Evolutionary conservation across 2,113 vertebrate genomes (phyloP).

Genomic region (Zapornia atra): DNA sequence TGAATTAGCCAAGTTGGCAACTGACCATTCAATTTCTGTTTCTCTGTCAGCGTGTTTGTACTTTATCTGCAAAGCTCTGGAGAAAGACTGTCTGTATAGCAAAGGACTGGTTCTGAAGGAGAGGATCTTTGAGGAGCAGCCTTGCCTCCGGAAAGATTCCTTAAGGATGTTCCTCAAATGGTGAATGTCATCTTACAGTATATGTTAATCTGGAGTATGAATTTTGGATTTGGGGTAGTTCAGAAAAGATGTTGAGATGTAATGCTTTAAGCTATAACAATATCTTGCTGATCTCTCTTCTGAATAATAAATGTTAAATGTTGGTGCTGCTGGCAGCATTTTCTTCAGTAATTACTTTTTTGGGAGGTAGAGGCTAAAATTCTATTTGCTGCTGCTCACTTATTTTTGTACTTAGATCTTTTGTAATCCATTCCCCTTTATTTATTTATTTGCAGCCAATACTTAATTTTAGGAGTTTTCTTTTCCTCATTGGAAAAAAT

Average conservation of each 20-base stretch:
- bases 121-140: slow-evolving; percentile 95
- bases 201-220: neutral
- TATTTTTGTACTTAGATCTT: neutral
- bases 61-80: slow-evolving; percentile 93
- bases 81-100: slow-evolving; percentile 91
- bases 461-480: neutral
- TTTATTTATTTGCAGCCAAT: neutral
- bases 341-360: neutral
- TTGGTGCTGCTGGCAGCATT: neutral
- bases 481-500: neutral
- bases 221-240: neutral
- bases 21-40: neutral
- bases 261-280: neutral
- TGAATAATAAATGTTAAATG: neutral
- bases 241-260: neutral
- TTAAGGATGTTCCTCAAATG: slow-evolving; percentile 94
- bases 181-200: slow-evolving; percentile 65
- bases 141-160: slow-evolving; percentile 90
- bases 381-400: neutral
- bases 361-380: neutral
- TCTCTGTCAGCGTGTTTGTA: slow-evolving; percentile 87
- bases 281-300: neutral
- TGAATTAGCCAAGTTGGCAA: neutral
- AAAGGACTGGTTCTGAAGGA: slow-evolving; percentile 95
- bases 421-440: neutral